phyloP scores from a whole-genome alignment of 2,888 invertebrate species.

The Hedya salicella region DNA sequence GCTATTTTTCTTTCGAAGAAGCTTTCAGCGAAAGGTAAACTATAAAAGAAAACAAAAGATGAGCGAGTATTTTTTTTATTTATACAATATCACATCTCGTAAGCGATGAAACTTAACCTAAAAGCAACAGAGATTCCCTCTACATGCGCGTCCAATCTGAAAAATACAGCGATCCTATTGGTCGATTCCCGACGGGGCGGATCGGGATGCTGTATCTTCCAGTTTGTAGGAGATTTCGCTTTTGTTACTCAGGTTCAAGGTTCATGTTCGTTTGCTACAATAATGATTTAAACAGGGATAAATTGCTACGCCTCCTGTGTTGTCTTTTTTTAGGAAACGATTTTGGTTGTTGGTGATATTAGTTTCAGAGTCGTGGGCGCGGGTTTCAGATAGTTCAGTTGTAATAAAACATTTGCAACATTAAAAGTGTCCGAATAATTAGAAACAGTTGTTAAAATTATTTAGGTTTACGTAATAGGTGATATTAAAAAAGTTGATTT shows the following conservation, averaged over 20 bases:
- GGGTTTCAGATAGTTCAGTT: conserved; percentile 51
- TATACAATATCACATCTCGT: conserved; percentile 44
- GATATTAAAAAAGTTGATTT: not conserved
- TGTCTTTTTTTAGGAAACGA: conserved; percentile 59
- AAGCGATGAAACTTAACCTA: conserved; percentile 69
- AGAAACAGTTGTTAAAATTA: conserved; percentile 10
- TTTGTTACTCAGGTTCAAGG: conserved; percentile 63
- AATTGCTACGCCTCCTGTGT: conserved; percentile 72
- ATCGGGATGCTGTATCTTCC: conserved; percentile 58
- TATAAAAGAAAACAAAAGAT: conserved; percentile 30
- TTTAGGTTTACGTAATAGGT: not conserved
- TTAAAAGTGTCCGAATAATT: conserved; percentile 22
- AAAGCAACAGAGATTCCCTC: conserved; percentile 65
- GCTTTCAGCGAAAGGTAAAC: conserved; percentile 22
- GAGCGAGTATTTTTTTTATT: conserved; percentile 47
- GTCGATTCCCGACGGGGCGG: conserved; percentile 66
- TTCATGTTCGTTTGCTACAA: conserved; percentile 58
- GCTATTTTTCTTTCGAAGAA: conserved; percentile 10
- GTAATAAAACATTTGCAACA: conserved; percentile 47
- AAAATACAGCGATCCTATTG: conserved; percentile 61
- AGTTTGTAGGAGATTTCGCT: conserved; percentile 55
- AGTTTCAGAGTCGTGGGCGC: conserved; percentile 71
- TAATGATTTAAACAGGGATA: conserved; percentile 55
- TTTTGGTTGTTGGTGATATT: conserved; percentile 61
- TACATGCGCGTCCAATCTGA: conserved; percentile 78